Base-by-base conservation (phyloP, 2,113 vertebrate species). In the Carlito syrichta region DNA sequence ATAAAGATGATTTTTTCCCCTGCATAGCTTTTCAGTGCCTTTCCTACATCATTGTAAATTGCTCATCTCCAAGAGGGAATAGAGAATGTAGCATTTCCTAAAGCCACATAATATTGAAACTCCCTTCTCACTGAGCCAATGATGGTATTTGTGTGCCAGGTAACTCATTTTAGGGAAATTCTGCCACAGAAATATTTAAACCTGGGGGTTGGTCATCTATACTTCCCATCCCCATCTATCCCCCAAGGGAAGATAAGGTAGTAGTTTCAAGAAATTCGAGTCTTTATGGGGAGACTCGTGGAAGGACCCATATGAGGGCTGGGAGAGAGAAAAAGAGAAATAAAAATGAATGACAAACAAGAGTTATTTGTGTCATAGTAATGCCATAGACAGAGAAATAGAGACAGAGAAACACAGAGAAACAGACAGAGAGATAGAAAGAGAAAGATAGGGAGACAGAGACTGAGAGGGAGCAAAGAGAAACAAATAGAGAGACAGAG, bases 1-100 rank as follows among this genome's bases (percentile, higher is more conserved):
- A 66, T 0, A 43, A 19, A 87, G 58, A 32, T 38, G 71, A 8
- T 13, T 45, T 45, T 25, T 23, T 11, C 35, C 4, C 30, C 43
- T 60, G 16, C n/a, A 4, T 6, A 38, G 25, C 38, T 58, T 52
- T 38, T 73, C 56, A 17, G 32, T 16, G 20, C 71, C n/a, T 48
- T 68, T 10, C 30, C 5, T 4, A 22, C 1, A 3, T 74, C 56
- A 45, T 0, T 5, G 3, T 3, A 32, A 0, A 1, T 25, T 23
- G 13, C 8, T 35, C 0, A 0, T 35, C 76, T 69, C 66, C 22
- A 35, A n/a, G 16, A 86, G 22, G n/a, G n/a, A 48, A 32, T 3
- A 35, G 0, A 48, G 32, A 68, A 16, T 3, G 13, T 1, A 54
- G 35, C 56, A 17, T 25, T 45, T 52, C 56, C 66, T 40, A 19